Percentiles rank a stretch among this genome's conserved stretches.
These are phyloP conservation scores for Poeciliopsis retropinna DNA, from an alignment of 2,113 vertebrate species.

Conservation along the genomic window DNA sequence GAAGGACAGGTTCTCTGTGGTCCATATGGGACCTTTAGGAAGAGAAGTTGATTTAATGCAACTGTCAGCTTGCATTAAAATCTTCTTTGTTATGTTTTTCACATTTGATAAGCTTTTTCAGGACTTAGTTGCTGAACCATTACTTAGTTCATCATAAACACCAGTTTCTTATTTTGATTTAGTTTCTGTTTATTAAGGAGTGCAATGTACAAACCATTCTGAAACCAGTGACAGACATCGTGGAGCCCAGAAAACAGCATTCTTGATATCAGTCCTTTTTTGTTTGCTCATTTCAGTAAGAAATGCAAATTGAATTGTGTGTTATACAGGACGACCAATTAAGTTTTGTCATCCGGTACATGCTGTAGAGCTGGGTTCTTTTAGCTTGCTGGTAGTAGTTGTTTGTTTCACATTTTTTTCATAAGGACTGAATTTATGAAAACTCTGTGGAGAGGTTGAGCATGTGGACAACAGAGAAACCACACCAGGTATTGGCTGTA, in stretches of 20 bases:
- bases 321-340: slow-evolving; percentile 51
- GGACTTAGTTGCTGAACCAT: slow-evolving; percentile 18
- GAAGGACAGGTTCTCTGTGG: no score
- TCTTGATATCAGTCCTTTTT: slow-evolving; percentile 9
- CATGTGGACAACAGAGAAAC: background rate
- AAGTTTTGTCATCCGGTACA: slow-evolving; percentile 42
- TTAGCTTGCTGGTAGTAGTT: slow-evolving; percentile 3
- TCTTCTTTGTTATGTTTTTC: slow-evolving; percentile 12
- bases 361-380: slow-evolving; percentile 3
- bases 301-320: slow-evolving; percentile 58
- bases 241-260: background rate
- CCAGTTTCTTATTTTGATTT: slow-evolving; percentile 4
- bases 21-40: background rate
- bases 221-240: slow-evolving; percentile 61
- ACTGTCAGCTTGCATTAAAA: slow-evolving; percentile 17
- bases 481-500: background rate
- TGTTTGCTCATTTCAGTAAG: slow-evolving; percentile 42
- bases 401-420: background rate
- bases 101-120: slow-evolving; percentile 16
- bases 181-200: slow-evolving; percentile 9
- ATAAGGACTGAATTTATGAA: slow-evolving; percentile 2
- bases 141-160: slow-evolving; percentile 1
- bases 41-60: slow-evolving; percentile 28
- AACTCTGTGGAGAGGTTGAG: background rate
- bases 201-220: slow-evolving; percentile 7